Percentiles rank a stretch among this genome's conserved stretches.
phyloP scores from a whole-genome alignment of 1,140 invertebrate genomes.

The Potamilus streckersoni region DNA sequence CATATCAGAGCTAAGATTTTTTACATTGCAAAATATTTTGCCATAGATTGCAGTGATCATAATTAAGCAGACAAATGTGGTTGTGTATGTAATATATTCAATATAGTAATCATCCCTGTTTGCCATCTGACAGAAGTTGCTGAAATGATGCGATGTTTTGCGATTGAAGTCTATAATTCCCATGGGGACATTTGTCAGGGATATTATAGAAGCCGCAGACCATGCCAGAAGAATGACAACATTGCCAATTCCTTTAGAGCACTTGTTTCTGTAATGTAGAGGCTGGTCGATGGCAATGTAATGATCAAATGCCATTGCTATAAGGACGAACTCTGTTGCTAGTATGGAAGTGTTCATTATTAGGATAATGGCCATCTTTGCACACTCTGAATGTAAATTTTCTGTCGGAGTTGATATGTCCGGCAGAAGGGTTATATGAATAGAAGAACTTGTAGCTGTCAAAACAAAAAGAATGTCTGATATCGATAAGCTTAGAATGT shows the following conservation, averaged over 20 bases:
- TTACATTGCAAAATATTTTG: slow-evolving; percentile 47
- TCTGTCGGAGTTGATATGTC: no score
- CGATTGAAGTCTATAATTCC: slow-evolving; percentile 32
- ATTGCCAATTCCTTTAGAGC: slow-evolving; percentile 73
- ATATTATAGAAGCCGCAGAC: slow-evolving; percentile 71
- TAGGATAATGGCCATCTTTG: no score
- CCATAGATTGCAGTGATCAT: slow-evolving; percentile 51
- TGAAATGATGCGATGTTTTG: slow-evolving; percentile 45
- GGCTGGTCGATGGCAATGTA: slow-evolving; percentile 89
- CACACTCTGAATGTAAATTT: no score
- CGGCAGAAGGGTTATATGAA: no score
- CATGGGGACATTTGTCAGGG: slow-evolving; percentile 68
- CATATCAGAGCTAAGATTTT: slow-evolving; percentile 25
- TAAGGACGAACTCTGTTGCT: slow-evolving; percentile 75
- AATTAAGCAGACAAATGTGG: slow-evolving; percentile 68
- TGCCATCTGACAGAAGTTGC: slow-evolving; percentile 68
- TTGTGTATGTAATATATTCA: slow-evolving; percentile 56
- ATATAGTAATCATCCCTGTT: slow-evolving; percentile 53
- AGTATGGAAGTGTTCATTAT: slow-evolving; percentile 34
- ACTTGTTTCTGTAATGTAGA: slow-evolving; percentile 81
- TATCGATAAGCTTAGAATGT: slow-evolving; percentile 54
- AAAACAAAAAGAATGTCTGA: slow-evolving; percentile 54
- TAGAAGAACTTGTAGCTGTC: no score
- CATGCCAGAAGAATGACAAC: slow-evolving; percentile 77
- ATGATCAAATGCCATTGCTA: slow-evolving; percentile 78